Conservation (phyloP, 2,113 vertebrate genomes). For the Nesogale talazaci region DNA sequence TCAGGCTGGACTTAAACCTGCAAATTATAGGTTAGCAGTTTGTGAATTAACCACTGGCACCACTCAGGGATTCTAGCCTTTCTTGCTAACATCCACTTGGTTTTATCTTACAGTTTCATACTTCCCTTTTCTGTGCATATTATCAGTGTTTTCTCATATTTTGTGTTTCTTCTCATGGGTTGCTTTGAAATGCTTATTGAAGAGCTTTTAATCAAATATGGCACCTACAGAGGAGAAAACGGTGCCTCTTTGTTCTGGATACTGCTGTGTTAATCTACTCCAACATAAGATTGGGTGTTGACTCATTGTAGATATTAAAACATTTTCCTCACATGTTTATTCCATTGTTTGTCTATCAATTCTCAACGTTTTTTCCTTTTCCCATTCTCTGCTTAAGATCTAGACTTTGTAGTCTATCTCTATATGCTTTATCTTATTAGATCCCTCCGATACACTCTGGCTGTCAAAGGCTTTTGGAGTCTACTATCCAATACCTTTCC, state of each 20-base stretch:
- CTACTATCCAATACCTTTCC: not conserved
- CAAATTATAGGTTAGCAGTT: not conserved
- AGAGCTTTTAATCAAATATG: fast-evolving
- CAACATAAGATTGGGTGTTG: too few relatives aligned
- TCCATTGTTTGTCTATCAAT: not conserved
- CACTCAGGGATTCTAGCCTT: not conserved
- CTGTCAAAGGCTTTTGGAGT: not conserved
- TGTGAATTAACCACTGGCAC: not conserved
- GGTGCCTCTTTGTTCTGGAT: not conserved
- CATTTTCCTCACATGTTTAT: not conserved
- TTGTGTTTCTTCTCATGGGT: not conserved
- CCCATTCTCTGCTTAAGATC: not conserved
- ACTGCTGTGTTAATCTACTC: not conserved
- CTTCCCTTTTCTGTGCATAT: too few relatives aligned
- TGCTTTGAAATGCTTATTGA: not conserved
- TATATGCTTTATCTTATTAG: not conserved
- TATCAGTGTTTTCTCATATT: not conserved
- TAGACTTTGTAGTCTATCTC: not conserved
- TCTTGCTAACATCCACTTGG: not conserved
- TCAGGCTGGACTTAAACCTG: not conserved
- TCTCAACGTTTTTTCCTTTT: not conserved
- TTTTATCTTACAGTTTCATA: not conserved
- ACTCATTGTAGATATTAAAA: not conserved
- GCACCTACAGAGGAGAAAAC: not conserved
- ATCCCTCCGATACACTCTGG: not conserved